phyloP scores from a whole-genome alignment of 1,140 invertebrate genomes.

The Neomicropteryx cornuta region DNA sequence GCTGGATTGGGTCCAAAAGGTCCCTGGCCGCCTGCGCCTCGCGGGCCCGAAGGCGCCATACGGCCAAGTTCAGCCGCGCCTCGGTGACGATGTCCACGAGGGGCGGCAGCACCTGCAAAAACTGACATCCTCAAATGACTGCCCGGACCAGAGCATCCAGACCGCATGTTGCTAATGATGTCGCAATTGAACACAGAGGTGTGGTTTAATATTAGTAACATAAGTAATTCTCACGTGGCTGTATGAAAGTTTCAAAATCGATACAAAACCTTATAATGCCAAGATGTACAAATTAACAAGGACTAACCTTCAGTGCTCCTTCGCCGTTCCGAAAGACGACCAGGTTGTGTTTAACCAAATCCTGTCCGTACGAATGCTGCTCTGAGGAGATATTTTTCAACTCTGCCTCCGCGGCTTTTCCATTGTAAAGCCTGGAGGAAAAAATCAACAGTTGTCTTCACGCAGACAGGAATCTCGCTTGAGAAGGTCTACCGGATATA shows the following conservation, averaged over 20 bases:
- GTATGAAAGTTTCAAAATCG: too few species aligned
- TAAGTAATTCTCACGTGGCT: too few species aligned
- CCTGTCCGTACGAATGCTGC: constrained; percentile 79
- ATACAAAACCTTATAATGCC: too few species aligned
- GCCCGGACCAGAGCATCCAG: too few species aligned
- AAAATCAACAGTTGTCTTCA: too few species aligned
- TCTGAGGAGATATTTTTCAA: constrained; percentile 66
- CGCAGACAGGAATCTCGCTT: too few species aligned
- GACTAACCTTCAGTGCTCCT: constrained; percentile 65
- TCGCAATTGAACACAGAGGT: too few species aligned
- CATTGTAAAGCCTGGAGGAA: constrained; percentile 85
- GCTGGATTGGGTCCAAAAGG: constrained; percentile 86
- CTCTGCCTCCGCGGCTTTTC: constrained; percentile 82
- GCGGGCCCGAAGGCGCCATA: constrained; percentile 87
- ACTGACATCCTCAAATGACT: too few species aligned
- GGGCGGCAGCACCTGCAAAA: constrained; percentile 71
- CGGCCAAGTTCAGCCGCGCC: constrained; percentile 90
- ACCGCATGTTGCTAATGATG: too few species aligned
- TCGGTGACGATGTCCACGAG: constrained; percentile 94
- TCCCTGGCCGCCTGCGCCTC: constrained; percentile 84
- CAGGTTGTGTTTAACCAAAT: constrained; percentile 90
- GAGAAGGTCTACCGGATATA: too few species aligned
- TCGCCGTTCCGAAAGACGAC: constrained; percentile 94
- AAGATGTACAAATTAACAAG: background rate
- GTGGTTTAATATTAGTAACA: too few species aligned